Conservation (phyloP, 2,888 invertebrate species). For the Leucophora obtusa region DNA sequence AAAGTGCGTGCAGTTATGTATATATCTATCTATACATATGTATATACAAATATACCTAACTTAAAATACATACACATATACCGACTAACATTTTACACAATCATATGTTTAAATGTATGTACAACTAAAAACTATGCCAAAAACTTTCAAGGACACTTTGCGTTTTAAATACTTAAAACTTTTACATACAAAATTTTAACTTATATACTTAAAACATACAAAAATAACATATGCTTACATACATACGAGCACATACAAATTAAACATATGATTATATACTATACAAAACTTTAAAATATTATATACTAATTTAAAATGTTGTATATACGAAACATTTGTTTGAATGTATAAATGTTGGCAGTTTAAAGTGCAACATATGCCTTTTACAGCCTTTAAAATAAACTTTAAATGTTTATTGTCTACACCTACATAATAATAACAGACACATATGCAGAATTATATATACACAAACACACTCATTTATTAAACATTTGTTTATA, state of each 20-base stretch:
- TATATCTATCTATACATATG: conserved; percentile 22
- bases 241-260: background rate
- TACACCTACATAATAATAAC: conserved; percentile 28
- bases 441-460: background rate
- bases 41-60: conserved; percentile 33
- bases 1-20: conserved; percentile 48
- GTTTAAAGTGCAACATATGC: conserved; percentile 59
- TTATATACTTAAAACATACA: conserved; percentile 36
- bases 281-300: conserved; percentile 29
- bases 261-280: conserved; percentile 18
- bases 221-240: conserved; percentile 35
- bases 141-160: conserved; percentile 78
- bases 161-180: conserved; percentile 63
- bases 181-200: conserved; percentile 33
- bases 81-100: conserved; percentile 11
- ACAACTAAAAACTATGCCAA: conserved; percentile 77
- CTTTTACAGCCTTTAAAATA: conserved; percentile 62
- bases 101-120: conserved; percentile 44
- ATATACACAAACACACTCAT: conserved; percentile 23
- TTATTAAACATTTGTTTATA: conserved; percentile 30
- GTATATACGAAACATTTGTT: background rate
- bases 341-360: background rate
- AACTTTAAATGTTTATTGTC: conserved; percentile 63
- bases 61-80: conserved; percentile 27
- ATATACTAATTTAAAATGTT: conserved; percentile 51